A percentile compares a stretch with the other conserved stretches of the same genome.
phyloP scores from a whole-genome alignment of 1,140 invertebrate species.

The Tetramorium alpestre region DNA sequence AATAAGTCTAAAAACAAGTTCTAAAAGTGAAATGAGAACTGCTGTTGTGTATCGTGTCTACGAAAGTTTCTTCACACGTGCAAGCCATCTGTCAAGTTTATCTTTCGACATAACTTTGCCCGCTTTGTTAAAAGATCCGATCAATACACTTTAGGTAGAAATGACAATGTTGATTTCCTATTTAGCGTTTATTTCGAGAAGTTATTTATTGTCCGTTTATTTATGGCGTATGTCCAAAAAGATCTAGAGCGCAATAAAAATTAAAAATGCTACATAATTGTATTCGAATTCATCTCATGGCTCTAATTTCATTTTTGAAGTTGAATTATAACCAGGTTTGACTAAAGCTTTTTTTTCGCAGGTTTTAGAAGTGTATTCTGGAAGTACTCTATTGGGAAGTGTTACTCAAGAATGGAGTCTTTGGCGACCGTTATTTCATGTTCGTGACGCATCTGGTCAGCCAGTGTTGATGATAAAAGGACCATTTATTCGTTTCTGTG shows the following conservation, averaged over 20 bases:
- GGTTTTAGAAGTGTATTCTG: conserved; percentile 70
- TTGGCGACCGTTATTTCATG: conserved; percentile 91
- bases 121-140: conserved; percentile 26
- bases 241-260: background rate
- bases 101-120: conserved; percentile 37
- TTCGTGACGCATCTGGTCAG: conserved; percentile 92
- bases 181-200: background rate
- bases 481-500: conserved; percentile 92
- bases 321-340: background rate
- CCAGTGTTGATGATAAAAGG: conserved; percentile 93
- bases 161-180: background rate
- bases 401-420: conserved; percentile 95
- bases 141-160: conserved; percentile 46
- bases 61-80: conserved; percentile 64
- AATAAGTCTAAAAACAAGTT: background rate
- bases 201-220: conserved; percentile 2
- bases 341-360: conserved; percentile 48
- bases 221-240: background rate
- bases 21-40: conserved; percentile 11
- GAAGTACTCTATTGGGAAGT: conserved; percentile 90
- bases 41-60: background rate
- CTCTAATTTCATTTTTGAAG: background rate
- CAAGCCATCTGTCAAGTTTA: conserved; percentile 61
- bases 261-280: background rate
- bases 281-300: background rate